A percentile compares a stretch with the other conserved stretches of the same genome.
Conservation (phyloP, 2,797 vertebrate genomes). For the Malacoraja senta region DNA sequence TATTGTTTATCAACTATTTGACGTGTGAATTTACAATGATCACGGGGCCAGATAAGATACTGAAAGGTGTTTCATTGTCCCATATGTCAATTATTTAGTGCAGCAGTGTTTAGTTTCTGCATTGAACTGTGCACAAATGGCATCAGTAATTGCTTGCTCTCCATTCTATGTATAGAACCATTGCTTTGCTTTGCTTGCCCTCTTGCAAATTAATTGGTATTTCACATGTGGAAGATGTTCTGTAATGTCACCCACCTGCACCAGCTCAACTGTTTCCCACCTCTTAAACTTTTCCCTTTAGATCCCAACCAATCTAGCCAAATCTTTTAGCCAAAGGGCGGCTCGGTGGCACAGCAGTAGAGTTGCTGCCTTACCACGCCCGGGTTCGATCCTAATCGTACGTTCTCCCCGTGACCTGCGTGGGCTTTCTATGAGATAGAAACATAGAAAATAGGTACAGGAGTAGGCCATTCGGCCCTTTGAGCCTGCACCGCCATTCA, state of each 20-base stretch:
- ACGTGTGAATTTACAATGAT: neutral
- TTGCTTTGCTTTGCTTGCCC: neutral
- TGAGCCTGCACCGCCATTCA: no score
- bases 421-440: no score
- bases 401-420: no score
- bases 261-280: neutral
- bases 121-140: neutral
- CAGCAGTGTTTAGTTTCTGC: neutral
- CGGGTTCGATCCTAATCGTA: no score
- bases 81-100: neutral
- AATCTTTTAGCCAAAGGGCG: no score
- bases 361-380: no score
- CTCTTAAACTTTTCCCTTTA: neutral
- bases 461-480: no score
- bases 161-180: neutral
- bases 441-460: no score
- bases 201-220: neutral
- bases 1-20: neutral
- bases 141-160: neutral
- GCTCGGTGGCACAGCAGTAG: no score
- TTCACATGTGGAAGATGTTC: neutral
- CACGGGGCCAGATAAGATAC: neutral
- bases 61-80: neutral
- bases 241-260: neutral
- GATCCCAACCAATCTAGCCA: neutral